Percentiles rank a stretch among this genome's conserved stretches.
Conservation (phyloP, 2,888 invertebrate species). For the Sicus ferrugineus region DNA sequence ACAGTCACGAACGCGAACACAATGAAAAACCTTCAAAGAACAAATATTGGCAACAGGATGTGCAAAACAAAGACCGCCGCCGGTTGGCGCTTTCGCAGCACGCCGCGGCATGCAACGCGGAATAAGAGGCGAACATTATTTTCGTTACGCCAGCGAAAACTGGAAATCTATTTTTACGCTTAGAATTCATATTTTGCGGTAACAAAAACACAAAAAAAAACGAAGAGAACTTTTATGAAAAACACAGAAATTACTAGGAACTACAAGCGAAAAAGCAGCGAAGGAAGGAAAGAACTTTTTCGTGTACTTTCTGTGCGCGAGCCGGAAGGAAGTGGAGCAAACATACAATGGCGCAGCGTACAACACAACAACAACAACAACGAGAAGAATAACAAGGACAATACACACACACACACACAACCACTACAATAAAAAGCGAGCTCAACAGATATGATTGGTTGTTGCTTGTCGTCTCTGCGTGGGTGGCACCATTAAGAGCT, state of each 20-base stretch:
- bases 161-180: not conserved
- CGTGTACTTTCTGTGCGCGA: not conserved
- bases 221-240: not conserved
- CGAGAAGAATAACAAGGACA: not conserved
- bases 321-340: slow-evolving; percentile 29
- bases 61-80: not conserved
- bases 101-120: no score
- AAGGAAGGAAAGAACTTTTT: slow-evolving; percentile 10
- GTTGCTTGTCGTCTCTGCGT: not conserved
- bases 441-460: not conserved
- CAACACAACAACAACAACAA: slow-evolving; percentile 6
- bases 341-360: slow-evolving; percentile 22
- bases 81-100: not conserved
- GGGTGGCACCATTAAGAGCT: not conserved
- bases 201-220: not conserved
- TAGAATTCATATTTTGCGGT: not conserved
- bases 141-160: no score
- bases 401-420: not conserved
- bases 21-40: not conserved
- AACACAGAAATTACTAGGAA: not conserved
- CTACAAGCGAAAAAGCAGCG: not conserved
- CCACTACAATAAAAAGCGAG: not conserved
- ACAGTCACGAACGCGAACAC: not conserved
- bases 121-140: no score
- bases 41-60: not conserved